These are phyloP conservation scores for Mastomys natalensis DNA, from an alignment of 2,113 vertebrate species.

Conservation along the genomic window DNA sequence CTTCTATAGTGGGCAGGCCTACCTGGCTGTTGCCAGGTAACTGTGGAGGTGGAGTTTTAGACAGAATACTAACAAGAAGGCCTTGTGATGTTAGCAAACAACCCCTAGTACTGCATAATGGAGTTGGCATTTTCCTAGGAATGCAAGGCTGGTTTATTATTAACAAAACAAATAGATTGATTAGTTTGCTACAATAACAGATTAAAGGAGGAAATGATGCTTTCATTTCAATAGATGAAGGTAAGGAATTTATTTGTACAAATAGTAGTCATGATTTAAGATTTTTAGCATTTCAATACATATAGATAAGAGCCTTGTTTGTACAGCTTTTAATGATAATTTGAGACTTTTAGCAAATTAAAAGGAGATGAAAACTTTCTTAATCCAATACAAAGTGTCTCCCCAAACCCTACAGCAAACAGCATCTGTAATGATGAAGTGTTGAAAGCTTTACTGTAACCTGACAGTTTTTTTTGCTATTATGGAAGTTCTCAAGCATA, in stretches of 20 bases:
- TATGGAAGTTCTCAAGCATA: conserved; percentile 8
- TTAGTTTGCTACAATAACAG: neutral
- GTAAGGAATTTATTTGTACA: neutral
- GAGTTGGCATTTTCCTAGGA: neutral
- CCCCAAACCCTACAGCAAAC: neutral
- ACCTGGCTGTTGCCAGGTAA: too few relatives aligned
- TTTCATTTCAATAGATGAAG: neutral
- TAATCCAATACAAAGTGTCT: neutral
- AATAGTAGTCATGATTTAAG: neutral
- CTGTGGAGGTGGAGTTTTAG: too few relatives aligned
- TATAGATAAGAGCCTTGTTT: neutral
- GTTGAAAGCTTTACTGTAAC: neutral
- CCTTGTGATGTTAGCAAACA: neutral
- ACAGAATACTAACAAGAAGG: too few relatives aligned
- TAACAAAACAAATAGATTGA: conserved; percentile 10
- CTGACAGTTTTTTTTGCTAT: neutral
- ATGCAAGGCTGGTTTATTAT: neutral
- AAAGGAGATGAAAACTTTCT: neutral
- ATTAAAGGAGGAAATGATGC: neutral
- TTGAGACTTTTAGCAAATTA: conserved; percentile 32
- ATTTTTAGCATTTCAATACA: conserved; percentile 14
- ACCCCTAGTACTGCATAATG: neutral
- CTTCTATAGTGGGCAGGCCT: too few relatives aligned
- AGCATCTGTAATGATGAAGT: conserved; percentile 5
- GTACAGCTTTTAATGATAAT: neutral